phyloP scores from a whole-genome alignment of 2,888 invertebrate species.

The Pecten maximus region DNA sequence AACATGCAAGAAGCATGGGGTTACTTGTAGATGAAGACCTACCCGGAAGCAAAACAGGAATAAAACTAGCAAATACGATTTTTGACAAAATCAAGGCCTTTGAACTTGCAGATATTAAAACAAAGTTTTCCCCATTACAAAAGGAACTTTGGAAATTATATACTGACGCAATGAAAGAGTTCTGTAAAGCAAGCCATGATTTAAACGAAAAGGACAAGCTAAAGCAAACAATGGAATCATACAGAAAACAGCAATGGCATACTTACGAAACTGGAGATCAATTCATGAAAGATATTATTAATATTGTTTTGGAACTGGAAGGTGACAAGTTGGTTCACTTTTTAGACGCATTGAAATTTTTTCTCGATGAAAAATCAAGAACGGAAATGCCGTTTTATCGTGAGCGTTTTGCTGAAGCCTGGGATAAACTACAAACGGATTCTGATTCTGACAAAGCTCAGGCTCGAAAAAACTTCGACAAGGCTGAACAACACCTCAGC shows the following conservation, averaged over 20 bases:
- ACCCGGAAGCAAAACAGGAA: not conserved
- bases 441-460: not conserved
- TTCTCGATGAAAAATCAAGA: constrained; percentile 33
- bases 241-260: not conserved
- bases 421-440: not conserved
- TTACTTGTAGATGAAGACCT: not conserved
- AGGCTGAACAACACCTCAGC: constrained; percentile 2
- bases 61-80: not conserved
- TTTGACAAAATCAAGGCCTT: not conserved
- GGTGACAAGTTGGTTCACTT: not conserved
- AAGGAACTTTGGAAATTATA: not conserved
- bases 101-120: not conserved
- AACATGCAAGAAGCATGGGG: not conserved
- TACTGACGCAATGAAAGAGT: not conserved
- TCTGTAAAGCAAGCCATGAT: not conserved
- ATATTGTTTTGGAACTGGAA: not conserved
- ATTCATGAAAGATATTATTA: not conserved
- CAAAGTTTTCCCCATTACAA: not conserved
- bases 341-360: not conserved
- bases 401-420: not conserved
- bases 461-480: not conserved
- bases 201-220: not conserved
- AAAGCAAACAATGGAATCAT: not conserved
- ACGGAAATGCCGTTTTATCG: not conserved
- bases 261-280: not conserved